Percentiles rank a stretch among this genome's conserved stretches.
Conservation (phyloP, 2,888 invertebrate species). For the Euzophera pinguis region DNA sequence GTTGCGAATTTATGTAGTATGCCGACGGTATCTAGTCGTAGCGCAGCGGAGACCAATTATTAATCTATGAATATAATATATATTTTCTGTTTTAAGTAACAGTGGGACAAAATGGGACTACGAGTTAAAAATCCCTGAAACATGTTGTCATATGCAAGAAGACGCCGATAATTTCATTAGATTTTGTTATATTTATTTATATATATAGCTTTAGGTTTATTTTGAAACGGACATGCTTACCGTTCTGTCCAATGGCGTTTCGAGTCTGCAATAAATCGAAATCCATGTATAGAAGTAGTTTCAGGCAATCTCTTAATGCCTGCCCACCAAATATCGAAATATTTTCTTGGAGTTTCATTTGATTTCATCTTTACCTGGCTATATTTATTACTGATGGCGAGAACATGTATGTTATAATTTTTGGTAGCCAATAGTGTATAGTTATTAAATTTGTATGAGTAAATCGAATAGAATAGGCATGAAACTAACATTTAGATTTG, state of each 20-base stretch:
- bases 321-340: constrained; percentile 68
- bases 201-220: no score
- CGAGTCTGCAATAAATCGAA: constrained; percentile 81
- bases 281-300: constrained; percentile 82
- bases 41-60: no score
- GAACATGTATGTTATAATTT: neutral
- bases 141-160: no score
- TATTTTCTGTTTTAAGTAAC: no score
- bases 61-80: no score
- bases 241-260: constrained; percentile 82
- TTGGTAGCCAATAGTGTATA: neutral
- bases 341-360: constrained; percentile 41
- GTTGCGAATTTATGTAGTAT: no score
- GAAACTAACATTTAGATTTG: neutral
- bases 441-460: neutral
- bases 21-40: no score
- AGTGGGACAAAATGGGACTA: no score
- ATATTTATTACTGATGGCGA: neutral
- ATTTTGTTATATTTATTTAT: no score
- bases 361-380: constrained; percentile 12
- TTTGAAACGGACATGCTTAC: constrained; percentile 50
- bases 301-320: constrained; percentile 67
- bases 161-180: no score
- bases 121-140: no score
- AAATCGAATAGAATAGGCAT: neutral